A percentile compares a stretch with the other conserved stretches of the same genome.
Evolutionary conservation across 2,113 vertebrate genomes (phyloP).

Genomic region (Prochilodus magdalenae): DNA sequence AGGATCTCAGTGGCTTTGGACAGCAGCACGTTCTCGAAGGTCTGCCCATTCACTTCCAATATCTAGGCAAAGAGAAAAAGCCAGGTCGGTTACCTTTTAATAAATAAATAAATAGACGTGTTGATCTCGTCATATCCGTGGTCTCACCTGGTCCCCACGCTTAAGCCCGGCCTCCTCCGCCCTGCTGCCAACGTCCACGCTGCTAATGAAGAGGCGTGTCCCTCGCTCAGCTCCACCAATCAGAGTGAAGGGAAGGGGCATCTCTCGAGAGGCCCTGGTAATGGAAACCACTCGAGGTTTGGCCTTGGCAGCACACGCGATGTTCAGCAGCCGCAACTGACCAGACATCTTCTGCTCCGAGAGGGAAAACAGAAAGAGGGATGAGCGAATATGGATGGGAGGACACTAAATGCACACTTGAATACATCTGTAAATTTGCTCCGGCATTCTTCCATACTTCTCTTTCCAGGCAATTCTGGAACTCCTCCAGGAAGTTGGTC

Average conservation of each 20-base stretch:
- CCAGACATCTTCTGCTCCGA: constrained; percentile 94
- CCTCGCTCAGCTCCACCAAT: constrained; percentile 96
- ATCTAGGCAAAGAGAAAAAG: constrained; percentile 78
- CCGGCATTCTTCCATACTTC: constrained; percentile 78
- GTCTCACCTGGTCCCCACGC: constrained; percentile 91
- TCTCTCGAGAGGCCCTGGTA: constrained; percentile 91
- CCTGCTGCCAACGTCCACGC: constrained; percentile 91
- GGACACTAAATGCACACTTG: too few species aligned
- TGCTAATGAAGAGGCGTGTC: constrained; percentile 94
- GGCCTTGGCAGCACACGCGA: constrained; percentile 97
- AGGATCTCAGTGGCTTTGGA: constrained; percentile 98
- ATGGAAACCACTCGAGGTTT: constrained; percentile 92
- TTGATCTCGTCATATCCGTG: background rate
- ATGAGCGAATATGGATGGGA: background rate
- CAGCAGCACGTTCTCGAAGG: constrained; percentile 97
- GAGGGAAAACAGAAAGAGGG: background rate
- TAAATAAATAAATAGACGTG: background rate
- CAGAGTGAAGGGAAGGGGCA: constrained; percentile 90
- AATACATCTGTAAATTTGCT: background rate
- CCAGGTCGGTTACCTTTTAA: background rate
- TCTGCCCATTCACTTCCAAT: constrained; percentile 98
- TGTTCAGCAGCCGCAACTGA: constrained; percentile 96
- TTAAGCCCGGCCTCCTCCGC: constrained; percentile 95
- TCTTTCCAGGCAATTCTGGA: constrained; percentile 96
- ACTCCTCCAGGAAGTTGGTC: constrained; percentile 97